These are phyloP conservation scores for Chymomyza amoena DNA, from an alignment of 2,888 invertebrate species.

Conservation along the genomic window DNA sequence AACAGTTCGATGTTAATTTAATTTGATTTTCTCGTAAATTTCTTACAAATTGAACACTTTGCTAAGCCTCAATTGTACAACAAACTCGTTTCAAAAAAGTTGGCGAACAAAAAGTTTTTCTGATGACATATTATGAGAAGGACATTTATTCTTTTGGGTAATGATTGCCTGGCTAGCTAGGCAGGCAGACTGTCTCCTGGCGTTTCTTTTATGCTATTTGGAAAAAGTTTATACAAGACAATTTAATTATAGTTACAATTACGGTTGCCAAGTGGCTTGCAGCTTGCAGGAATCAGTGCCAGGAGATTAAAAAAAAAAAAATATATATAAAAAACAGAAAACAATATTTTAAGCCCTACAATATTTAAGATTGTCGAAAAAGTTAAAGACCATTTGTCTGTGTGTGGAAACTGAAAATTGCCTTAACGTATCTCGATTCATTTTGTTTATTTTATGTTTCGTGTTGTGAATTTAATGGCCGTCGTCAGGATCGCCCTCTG, in stretches of 20 bases:
- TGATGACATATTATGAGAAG: constrained; percentile 49
- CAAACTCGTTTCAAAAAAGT: constrained; percentile 47
- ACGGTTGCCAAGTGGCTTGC: neutral
- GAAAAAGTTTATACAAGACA: constrained; percentile 25
- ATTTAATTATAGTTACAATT: constrained; percentile 33
- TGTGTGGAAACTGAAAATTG: neutral
- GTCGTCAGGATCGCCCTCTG: neutral
- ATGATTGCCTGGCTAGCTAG: neutral
- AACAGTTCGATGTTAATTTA: constrained; percentile 59
- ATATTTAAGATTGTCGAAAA: neutral
- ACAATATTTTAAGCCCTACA: neutral
- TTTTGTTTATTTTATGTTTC: constrained; percentile 12
- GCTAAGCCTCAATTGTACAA: constrained; percentile 41
- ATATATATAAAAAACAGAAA: too few relatives aligned
- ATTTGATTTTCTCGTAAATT: constrained; percentile 59
- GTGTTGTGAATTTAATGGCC: constrained; percentile 28
- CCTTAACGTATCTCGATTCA: constrained; percentile 20
- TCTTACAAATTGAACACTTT: constrained; percentile 58
- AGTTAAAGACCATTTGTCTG: neutral
- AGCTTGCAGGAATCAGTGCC: neutral
- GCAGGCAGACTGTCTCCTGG: neutral
- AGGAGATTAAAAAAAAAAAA: neutral
- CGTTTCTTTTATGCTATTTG: constrained; percentile 3
- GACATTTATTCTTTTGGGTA: constrained; percentile 35
- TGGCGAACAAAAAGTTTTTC: constrained; percentile 40